Base-by-base conservation (phyloP, 2,888 invertebrate genomes). In the Onthophagus sagittarius region DNA sequence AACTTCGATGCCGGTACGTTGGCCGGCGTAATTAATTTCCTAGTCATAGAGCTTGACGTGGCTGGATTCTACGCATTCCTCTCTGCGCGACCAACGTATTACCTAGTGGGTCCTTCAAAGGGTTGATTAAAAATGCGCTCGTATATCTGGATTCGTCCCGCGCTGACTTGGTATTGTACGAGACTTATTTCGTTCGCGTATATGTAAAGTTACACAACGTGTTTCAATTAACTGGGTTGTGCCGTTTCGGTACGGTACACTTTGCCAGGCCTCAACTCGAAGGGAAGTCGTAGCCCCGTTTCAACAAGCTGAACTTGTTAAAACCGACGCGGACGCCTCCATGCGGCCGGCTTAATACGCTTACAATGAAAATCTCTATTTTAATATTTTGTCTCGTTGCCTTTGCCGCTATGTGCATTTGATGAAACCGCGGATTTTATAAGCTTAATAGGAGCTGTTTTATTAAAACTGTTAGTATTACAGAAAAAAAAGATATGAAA, bases 151-250 rank as follows among this genome's bases (percentile, higher is more conserved):
- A 31, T 23, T 31, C n/a, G 67, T n/a, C 11, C 9, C 1, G 32
- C 31, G 15, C 23, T 3, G 32, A 32, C 23, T n/a, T 9, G 67
- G 67, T 6, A 67, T 67, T 67, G 32, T 67, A 31, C 31, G 67
- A 31, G 67, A 23, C 67, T 67, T 67, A 67, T 67, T 67, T n/a
- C 67, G n/a, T 67, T 67, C 23, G 32, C 67, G 31, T 67, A 53
- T 53, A 53, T 7, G 67, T 67, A 32, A 67, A 67, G 67, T 67
- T 67, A 23, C 23, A 67, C 67, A 67, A 23, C 67, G 67, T 67
- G 67, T 67, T 67, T 32, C 67, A 67, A 67, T 67, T 67, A 67
- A 23, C 67, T 13, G 23, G 67, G 31, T 23, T n/a, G 67, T n/a
- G 31, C 67, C 31, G 31, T 67, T 23, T 23, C 23, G 67, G 23